Base-by-base conservation (phyloP, 1,140 invertebrate species). In the Bombus waltoni region DNA sequence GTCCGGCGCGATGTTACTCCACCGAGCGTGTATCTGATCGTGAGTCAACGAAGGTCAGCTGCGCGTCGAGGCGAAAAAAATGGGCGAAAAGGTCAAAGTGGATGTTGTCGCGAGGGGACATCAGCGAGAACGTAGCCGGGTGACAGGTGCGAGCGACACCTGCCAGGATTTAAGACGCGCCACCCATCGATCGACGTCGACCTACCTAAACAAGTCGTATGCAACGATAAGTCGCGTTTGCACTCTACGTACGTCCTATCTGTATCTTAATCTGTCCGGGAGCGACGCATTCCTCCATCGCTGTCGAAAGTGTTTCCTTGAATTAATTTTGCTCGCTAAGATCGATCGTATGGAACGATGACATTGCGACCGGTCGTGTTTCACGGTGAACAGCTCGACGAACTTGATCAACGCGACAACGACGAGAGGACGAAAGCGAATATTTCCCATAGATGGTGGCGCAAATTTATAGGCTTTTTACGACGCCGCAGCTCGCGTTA, bases 61-160 rank as follows among this genome's bases (percentile, higher is more conserved):
- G 84, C 83, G 70, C 62, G 84, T 66, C 79, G 35, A 22, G 78
- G 35, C 32, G 44, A 81, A 72, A 85, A 65, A 66, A 75, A 81
- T 71, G 62, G 68, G 5, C 77, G 78, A 59, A 68, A 42, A 85
- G 84, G 84, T 85, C 84, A 85, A 81, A 85, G 79, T 81, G 80
- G 78, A 89, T 57, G 82, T 88, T 59, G 73, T 86, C 77, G 81
- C 38, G 66, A 66, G 57, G 71, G 22, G 80, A 74, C 70, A 66
- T 40, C 44, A 11, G 66, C 38, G 57, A 28, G 42, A 38, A 35
- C 57, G 42, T 62, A 40, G 62, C 22, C 35, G 38, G 72, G 79
- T 85, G 90, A 92, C 92, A 93, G 91, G 91, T 93, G 92, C 87
- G 75, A 75, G 75, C 70, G 91, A 92, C 92, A 93, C 92, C 92